Percentiles rank a stretch among this genome's conserved stretches.
Evolutionary conservation across 2,113 vertebrate species (phyloP).

Genomic region (Orientallactaga bullata): DNA sequence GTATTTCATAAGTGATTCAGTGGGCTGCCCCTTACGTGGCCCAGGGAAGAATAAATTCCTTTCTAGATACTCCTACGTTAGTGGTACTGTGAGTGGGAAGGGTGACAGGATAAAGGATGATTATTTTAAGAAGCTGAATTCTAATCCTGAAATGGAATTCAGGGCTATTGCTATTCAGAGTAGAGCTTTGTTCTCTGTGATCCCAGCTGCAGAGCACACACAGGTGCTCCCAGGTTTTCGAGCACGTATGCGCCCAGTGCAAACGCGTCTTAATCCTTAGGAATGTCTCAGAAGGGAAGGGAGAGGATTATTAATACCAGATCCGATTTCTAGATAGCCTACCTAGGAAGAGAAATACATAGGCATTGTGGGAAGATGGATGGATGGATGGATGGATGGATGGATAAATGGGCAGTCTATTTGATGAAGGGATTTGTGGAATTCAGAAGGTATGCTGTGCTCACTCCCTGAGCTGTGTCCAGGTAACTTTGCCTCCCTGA

Average conservation of each 20-base stretch:
- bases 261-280: neutral
- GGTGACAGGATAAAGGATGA: neutral
- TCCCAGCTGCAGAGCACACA: neutral
- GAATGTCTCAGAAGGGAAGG: neutral
- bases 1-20: slow-evolving; percentile 29
- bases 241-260: neutral
- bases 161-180: neutral
- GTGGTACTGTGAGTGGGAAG: neutral
- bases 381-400: neutral
- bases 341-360: neutral
- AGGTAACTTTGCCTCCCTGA: neutral
- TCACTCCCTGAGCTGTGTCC: neutral
- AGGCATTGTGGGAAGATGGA: neutral
- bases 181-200: neutral
- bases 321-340: neutral
- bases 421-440: neutral
- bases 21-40: neutral
- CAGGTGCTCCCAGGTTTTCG: neutral
- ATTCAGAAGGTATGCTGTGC: neutral
- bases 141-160: slow-evolving; percentile 2
- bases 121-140: slow-evolving; percentile 41
- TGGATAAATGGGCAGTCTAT: neutral
- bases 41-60: neutral
- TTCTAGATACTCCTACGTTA: neutral
- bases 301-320: neutral